Percentiles rank a stretch among this genome's conserved stretches.
Evolutionary conservation across 2,113 vertebrate genomes (phyloP).

Genomic region (Sander vitreus): DNA sequence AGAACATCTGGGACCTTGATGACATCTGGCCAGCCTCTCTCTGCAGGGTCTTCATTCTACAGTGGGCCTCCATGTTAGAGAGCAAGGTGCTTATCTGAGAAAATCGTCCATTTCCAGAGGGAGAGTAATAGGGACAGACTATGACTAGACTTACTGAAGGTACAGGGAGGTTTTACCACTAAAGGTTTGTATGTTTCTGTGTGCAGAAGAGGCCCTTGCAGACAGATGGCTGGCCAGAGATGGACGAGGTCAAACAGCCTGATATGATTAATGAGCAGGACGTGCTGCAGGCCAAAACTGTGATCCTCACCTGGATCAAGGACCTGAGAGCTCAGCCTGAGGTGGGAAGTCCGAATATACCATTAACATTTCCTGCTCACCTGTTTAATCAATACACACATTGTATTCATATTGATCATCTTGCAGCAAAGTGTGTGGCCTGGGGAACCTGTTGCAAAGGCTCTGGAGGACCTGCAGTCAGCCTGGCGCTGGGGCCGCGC

Average conservation of each 20-base stretch:
- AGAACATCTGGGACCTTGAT: conserved; percentile 79
- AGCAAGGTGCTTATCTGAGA: conserved; percentile 76
- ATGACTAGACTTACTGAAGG: background rate
- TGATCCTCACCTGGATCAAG: conserved; percentile 80
- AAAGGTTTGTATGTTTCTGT: conserved; percentile 6
- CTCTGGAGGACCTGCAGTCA: conserved; percentile 81
- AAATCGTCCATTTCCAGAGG: background rate
- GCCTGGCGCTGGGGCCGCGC: conserved; percentile 81
- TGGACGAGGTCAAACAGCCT: conserved; percentile 49
- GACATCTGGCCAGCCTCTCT: conserved; percentile 81
- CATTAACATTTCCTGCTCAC: background rate
- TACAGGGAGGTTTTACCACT: background rate
- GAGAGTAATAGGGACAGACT: background rate
- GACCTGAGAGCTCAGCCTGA: conserved; percentile 83
- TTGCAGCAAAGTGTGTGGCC: conserved; percentile 84
- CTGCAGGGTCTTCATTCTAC: conserved; percentile 80
- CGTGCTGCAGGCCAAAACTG: conserved; percentile 68
- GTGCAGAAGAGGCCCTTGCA: conserved; percentile 80
- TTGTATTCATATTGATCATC: background rate
- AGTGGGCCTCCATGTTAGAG: conserved; percentile 84
- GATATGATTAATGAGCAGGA: conserved; percentile 64
- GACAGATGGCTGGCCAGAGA: conserved; percentile 80
- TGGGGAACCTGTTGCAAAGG: conserved; percentile 78
- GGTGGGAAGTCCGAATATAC: conserved; percentile 58
- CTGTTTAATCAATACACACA: background rate